Conservation (phyloP, 2,888 invertebrate genomes). For the Acleris laterana region DNA sequence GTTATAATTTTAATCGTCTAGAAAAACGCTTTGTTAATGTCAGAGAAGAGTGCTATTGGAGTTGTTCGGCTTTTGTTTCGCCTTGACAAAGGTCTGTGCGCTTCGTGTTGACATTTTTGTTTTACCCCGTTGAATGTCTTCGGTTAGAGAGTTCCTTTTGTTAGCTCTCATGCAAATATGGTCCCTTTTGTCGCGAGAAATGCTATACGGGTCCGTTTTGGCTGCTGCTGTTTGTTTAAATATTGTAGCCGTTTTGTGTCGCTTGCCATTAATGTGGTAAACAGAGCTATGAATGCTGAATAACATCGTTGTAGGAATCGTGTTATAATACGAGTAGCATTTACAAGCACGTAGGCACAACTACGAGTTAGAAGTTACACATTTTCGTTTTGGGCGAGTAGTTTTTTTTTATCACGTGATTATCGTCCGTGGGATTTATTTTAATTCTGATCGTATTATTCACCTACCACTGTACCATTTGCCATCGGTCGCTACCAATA, state of each 20-base stretch:
- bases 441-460: no score
- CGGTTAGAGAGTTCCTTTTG: slow-evolving; percentile 67
- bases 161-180: slow-evolving; percentile 58
- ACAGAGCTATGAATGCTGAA: slow-evolving; percentile 29
- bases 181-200: slow-evolving; percentile 50
- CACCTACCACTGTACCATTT: no score
- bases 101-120: slow-evolving; percentile 75
- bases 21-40: slow-evolving; percentile 29
- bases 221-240: slow-evolving; percentile 34
- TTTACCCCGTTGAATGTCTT: slow-evolving; percentile 66
- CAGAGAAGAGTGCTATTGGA: slow-evolving; percentile 8
- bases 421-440: no score
- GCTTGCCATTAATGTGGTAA: slow-evolving; percentile 37
- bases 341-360: slow-evolving; percentile 7
- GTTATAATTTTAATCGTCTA: slow-evolving; percentile 14
- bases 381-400: not conserved
- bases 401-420: no score
- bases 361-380: not conserved
- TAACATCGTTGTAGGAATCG: slow-evolving; percentile 22
- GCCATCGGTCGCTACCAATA: no score
- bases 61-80: slow-evolving; percentile 44
- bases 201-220: slow-evolving; percentile 37
- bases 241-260: slow-evolving; percentile 40
- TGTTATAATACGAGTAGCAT: slow-evolving; percentile 19
- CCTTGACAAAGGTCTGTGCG: slow-evolving; percentile 47